Percentiles rank a stretch among this genome's conserved stretches.
Conservation (phyloP, 2,888 invertebrate genomes). For the Nineta flava region DNA sequence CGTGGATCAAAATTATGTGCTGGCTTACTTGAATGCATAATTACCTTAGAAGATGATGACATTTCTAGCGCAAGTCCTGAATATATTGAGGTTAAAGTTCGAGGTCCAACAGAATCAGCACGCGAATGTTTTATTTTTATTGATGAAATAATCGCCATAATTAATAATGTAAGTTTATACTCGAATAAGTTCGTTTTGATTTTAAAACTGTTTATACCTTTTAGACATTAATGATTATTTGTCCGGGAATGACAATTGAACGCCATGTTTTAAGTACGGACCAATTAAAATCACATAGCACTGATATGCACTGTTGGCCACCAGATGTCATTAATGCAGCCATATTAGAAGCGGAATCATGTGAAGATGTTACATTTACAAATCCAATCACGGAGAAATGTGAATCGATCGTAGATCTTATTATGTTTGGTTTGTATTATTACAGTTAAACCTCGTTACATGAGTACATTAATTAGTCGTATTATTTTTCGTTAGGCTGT, state of each 20-base stretch:
- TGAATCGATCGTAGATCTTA: conserved; percentile 38
- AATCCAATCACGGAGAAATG: conserved; percentile 31
- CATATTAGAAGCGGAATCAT: conserved; percentile 27
- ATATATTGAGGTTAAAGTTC: conserved; percentile 46
- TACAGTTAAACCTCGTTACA: too few relatives aligned
- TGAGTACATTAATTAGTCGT: conserved; percentile 5
- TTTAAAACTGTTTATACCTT: neutral
- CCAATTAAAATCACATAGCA: conserved; percentile 31
- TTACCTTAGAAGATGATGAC: conserved; percentile 36
- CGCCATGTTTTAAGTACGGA: conserved; percentile 45
- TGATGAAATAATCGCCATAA: conserved; percentile 44
- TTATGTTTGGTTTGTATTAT: conserved; percentile 32
- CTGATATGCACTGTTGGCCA: conserved; percentile 25
- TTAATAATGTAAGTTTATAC: conserved; percentile 33
- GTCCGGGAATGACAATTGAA: conserved; percentile 50
- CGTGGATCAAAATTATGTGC: conserved; percentile 53
- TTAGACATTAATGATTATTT: conserved; percentile 42
- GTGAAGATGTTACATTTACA: conserved; percentile 26
- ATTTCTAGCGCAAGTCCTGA: conserved; percentile 22
- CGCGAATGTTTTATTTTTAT: conserved; percentile 49
- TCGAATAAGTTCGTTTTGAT: neutral
- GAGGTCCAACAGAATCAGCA: conserved; percentile 40
- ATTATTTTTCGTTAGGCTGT: neutral
- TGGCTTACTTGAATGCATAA: conserved; percentile 48
- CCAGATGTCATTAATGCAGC: conserved; percentile 25